Evolutionary conservation across 2,888 invertebrate species (phyloP).

Genomic region (Spialia ferax): DNA sequence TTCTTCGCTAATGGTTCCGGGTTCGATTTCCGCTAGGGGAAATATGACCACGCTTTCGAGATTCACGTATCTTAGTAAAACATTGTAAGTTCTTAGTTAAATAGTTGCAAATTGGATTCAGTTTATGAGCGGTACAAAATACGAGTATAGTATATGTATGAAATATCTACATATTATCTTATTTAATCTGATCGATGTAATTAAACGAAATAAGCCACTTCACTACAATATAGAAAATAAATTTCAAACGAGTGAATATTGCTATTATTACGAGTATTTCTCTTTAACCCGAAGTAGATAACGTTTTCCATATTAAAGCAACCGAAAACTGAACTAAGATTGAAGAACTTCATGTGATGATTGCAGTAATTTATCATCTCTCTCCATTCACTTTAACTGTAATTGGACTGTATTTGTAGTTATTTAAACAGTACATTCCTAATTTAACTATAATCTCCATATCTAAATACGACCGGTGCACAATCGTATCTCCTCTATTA

Average conservation of each 20-base stretch:
- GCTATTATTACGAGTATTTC: too few relatives aligned
- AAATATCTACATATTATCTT: too few relatives aligned
- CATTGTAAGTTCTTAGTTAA: not conserved
- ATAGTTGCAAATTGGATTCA: not conserved
- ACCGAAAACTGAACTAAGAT: not conserved
- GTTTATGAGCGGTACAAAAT: too few relatives aligned
- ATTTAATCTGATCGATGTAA: too few relatives aligned
- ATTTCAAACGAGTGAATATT: too few relatives aligned
- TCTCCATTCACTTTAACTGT: not conserved
- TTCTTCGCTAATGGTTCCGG: constrained; percentile 38
- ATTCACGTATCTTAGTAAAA: not conserved
- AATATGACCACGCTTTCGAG: constrained; percentile 18
- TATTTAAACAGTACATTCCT: constrained; percentile 26
- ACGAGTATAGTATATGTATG: too few relatives aligned
- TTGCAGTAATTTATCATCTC: not conserved
- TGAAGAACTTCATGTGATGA: not conserved
- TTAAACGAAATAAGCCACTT: too few relatives aligned
- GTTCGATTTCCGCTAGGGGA: constrained; percentile 35
- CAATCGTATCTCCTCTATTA: constrained; percentile 29
- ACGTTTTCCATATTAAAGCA: not conserved
- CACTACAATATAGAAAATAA: too few relatives aligned
- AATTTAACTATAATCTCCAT: constrained; percentile 29
- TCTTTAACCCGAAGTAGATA: too few relatives aligned
- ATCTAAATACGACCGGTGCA: constrained; percentile 28
- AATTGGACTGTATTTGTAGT: constrained; percentile 19